Conservation (phyloP, 2,113 vertebrate genomes). For the Ictidomys tridecemlineatus region DNA sequence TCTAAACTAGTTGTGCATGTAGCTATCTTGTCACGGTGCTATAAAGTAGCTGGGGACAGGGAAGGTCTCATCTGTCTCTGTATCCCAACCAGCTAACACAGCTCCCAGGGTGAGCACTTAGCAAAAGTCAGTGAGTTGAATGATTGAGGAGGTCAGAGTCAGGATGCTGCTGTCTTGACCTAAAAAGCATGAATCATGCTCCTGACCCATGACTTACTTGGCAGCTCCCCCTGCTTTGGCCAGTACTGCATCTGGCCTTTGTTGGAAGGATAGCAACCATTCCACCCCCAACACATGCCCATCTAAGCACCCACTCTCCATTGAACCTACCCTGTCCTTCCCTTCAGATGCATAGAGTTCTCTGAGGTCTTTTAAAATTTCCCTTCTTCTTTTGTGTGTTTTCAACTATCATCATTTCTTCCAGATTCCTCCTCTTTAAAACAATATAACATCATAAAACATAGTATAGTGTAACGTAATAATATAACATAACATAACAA, state of each 20-base stretch:
- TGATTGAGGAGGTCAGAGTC: background rate
- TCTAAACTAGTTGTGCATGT: background rate
- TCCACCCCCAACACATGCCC: background rate
- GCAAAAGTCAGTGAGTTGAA: background rate
- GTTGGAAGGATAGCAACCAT: background rate
- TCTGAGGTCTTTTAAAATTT: background rate
- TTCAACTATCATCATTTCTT: background rate
- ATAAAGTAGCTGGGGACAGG: no score
- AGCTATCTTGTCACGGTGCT: background rate
- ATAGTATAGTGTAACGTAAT: background rate
- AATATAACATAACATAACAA: background rate
- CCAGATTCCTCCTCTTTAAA: background rate
- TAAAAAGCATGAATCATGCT: background rate
- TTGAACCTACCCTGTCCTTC: background rate
- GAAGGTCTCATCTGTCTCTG: background rate
- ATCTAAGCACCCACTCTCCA: background rate
- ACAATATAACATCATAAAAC: background rate
- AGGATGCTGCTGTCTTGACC: background rate
- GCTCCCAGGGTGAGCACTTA: rapidly evolving
- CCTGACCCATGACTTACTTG: background rate
- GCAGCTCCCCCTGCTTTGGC: background rate
- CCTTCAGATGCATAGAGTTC: background rate
- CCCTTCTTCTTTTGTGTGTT: background rate
- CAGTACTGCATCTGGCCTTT: background rate
- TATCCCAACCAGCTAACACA: no score